These are phyloP conservation scores for Drosophila burlai DNA, from an alignment of 1,140 invertebrate species.

Conservation along the genomic window DNA sequence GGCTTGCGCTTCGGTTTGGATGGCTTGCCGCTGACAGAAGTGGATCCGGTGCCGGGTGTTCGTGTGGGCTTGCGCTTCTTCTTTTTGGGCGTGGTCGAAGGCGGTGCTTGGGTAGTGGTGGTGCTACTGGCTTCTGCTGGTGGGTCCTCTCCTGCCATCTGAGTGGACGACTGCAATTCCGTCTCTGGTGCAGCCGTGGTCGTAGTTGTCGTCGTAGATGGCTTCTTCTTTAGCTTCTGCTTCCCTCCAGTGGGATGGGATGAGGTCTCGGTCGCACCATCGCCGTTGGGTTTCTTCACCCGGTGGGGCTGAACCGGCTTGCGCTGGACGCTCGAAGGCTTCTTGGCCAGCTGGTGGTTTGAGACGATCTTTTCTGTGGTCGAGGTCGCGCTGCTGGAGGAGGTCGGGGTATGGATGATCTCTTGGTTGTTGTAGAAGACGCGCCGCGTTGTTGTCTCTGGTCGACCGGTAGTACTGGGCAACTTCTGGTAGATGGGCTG, in stretches of 20 bases:
- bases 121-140: conserved; percentile 29
- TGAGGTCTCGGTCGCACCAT: conserved; percentile 9
- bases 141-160: conserved; percentile 27
- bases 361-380: conserved; percentile 42
- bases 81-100: conserved; percentile 64
- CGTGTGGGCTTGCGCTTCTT: conserved; percentile 79
- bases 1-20: conserved; percentile 75
- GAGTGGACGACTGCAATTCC: conserved; percentile 33
- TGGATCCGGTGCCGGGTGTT: conserved; percentile 53
- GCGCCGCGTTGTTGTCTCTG: conserved; percentile 70
- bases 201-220: conserved; percentile 55
- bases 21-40: conserved; percentile 28
- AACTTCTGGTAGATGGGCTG: conserved; percentile 78
- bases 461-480: conserved; percentile 47
- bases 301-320: conserved; percentile 69
- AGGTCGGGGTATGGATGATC: conserved; percentile 63
- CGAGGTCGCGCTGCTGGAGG: conserved; percentile 20
- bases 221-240: conserved; percentile 74
- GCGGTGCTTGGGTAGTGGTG: conserved; percentile 56
- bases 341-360: conserved; percentile 63
- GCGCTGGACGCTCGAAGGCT: conserved; percentile 51
- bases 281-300: conserved; percentile 64
- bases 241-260: conserved; percentile 42
- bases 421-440: conserved; percentile 81
- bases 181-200: conserved; percentile 45